Percentiles rank a stretch among this genome's conserved stretches.
phyloP scores from a whole-genome alignment of 2,888 invertebrate species.

The Ophonus ardosiacus region DNA sequence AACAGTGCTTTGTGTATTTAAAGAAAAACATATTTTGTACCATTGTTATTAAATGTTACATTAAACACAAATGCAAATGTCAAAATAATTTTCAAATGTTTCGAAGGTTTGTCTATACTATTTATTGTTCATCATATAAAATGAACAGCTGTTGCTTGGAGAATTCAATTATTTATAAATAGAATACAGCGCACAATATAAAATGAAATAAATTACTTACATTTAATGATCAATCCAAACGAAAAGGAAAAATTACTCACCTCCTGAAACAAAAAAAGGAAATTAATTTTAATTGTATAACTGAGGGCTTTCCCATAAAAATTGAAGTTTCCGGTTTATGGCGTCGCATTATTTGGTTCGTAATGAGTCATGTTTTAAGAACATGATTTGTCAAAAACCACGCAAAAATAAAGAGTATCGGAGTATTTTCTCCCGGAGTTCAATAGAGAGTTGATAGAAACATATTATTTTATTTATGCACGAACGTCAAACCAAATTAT shows the following conservation, averaged over 20 bases:
- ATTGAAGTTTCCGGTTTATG: too few relatives aligned
- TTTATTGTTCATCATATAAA: not conserved
- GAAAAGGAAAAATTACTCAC: not conserved
- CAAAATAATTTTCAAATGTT: not conserved
- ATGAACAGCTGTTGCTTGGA: not conserved
- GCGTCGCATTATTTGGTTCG: too few relatives aligned
- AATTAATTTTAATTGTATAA: not conserved
- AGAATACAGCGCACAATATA: not conserved
- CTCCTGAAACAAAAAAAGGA: not conserved
- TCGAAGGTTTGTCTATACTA: not conserved
- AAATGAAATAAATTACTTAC: not conserved
- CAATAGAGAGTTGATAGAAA: too few relatives aligned
- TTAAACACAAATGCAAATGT: not conserved
- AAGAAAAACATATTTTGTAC: not conserved
- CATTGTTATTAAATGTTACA: not conserved
- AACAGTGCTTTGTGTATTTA: not conserved
- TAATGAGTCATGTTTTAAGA: too few relatives aligned
- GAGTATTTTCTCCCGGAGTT: too few relatives aligned
- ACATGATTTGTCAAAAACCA: too few relatives aligned
- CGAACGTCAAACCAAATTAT: too few relatives aligned
- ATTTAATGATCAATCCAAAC: not conserved
- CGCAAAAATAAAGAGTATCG: too few relatives aligned
- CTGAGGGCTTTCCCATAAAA: too few relatives aligned
- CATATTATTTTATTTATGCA: too few relatives aligned
- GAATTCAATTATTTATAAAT: not conserved